A percentile compares a stretch with the other conserved stretches of the same genome.
phyloP scores from a whole-genome alignment of 1,140 invertebrate genomes.

The Triops longicaudatus region DNA sequence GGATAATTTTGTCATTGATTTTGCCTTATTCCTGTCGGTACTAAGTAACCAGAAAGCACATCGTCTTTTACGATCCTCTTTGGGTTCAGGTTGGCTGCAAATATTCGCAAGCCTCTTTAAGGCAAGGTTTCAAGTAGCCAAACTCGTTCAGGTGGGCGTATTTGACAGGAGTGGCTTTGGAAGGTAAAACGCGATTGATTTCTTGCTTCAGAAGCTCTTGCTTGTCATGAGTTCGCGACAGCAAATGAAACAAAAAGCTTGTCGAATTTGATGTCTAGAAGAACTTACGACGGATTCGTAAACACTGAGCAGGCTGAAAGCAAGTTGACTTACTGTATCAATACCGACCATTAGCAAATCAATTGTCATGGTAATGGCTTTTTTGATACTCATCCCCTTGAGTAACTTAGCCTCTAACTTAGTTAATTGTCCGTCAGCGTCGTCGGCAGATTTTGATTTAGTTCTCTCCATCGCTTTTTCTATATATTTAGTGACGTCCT shows the following conservation, averaged over 20 bases:
- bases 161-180: slow-evolving; percentile 38
- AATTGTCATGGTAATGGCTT: slow-evolving; percentile 64
- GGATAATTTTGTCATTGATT: slow-evolving; percentile 19
- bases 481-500: no score
- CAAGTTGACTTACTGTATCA: slow-evolving; percentile 55
- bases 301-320: no score
- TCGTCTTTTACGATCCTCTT: slow-evolving; percentile 34
- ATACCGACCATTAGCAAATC: slow-evolving; percentile 78
- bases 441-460: neutral
- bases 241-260: slow-evolving; percentile 51
- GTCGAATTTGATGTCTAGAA: slow-evolving; percentile 46
- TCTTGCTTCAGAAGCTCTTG: slow-evolving; percentile 34
- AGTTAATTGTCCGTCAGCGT: slow-evolving; percentile 52
- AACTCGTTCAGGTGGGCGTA: slow-evolving; percentile 31
- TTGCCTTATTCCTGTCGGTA: slow-evolving; percentile 50
- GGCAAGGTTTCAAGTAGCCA: slow-evolving; percentile 52
- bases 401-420: slow-evolving; percentile 67
- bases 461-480: slow-evolving; percentile 61
- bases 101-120: slow-evolving; percentile 56
- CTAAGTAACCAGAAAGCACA: slow-evolving; percentile 36
- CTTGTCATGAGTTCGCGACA: slow-evolving; percentile 51
- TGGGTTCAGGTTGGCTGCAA: slow-evolving; percentile 39
- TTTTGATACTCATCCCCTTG: slow-evolving; percentile 57
- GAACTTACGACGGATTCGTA: no score
- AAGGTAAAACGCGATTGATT: slow-evolving; percentile 30